A percentile compares a stretch with the other conserved stretches of the same genome.
phyloP scores from a whole-genome alignment of 2,888 invertebrate genomes.

The Chrysolina oricalcia region DNA sequence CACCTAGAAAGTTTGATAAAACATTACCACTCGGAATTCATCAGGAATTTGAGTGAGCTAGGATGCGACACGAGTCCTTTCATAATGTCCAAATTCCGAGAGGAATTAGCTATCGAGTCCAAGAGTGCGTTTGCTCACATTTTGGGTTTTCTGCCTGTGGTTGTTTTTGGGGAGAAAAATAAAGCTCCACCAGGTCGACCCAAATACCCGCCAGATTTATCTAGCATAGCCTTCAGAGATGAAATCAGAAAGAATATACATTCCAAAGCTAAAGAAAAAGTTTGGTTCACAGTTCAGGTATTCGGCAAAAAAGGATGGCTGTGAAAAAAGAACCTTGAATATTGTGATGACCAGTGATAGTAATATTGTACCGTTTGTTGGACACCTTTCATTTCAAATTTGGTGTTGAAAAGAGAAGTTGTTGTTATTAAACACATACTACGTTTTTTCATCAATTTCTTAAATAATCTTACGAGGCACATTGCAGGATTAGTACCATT shows the following conservation, averaged over 20 bases:
- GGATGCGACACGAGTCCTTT: conserved; percentile 32
- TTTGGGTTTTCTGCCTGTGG: conserved; percentile 66
- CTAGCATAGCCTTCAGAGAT: neutral
- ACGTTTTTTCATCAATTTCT: too few species aligned
- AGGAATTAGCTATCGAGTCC: conserved; percentile 67
- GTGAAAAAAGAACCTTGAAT: neutral
- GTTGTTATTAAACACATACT: too few species aligned
- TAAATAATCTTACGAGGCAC: too few species aligned
- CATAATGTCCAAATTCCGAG: conserved; percentile 65
- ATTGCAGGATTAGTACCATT: too few species aligned
- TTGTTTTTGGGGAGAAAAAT: conserved; percentile 50
- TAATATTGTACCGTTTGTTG: too few species aligned
- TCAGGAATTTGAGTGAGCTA: conserved; percentile 22
- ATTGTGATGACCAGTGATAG: too few species aligned
- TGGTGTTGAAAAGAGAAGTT: too few species aligned
- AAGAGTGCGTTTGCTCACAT: conserved; percentile 66
- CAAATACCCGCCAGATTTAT: neutral
- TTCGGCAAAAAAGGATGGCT: neutral
- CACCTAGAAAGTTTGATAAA: conserved; percentile 24
- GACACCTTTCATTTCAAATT: too few species aligned
- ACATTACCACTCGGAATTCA: conserved; percentile 31
- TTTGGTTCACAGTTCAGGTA: conserved; percentile 2
- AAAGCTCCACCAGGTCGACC: neutral
- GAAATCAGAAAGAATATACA: conserved; percentile 1
- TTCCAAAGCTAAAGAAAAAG: conserved; percentile 12